Evolutionary conservation across 2,113 vertebrate genomes (phyloP).

Genomic region (Dascyllus trimaculatus): DNA sequence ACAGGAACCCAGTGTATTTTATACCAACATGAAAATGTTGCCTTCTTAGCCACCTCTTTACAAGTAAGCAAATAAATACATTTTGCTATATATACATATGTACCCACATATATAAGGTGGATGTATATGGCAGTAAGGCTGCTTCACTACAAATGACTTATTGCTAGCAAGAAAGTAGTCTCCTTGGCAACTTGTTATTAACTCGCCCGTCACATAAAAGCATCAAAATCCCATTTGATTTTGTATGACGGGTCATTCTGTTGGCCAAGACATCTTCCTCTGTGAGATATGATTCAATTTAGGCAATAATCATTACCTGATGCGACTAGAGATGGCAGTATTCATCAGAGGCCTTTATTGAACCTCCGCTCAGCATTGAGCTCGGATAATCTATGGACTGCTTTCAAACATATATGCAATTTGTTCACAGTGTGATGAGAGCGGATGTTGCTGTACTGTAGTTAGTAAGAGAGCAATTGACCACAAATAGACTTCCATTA

Average conservation of each 20-base stretch:
- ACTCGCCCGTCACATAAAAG: constrained; percentile 5
- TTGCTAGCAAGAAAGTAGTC: constrained; percentile 2
- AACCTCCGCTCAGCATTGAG: constrained; percentile 16
- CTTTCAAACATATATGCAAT: constrained; percentile 30
- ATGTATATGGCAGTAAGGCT: too few species aligned
- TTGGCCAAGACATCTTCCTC: not conserved
- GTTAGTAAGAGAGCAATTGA: constrained; percentile 37
- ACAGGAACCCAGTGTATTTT: too few species aligned
- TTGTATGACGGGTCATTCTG: not conserved
- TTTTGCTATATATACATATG: too few species aligned
- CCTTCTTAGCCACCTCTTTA: too few species aligned
- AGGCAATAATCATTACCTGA: constrained; percentile 35
- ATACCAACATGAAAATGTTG: too few species aligned
- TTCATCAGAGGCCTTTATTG: constrained; percentile 19
- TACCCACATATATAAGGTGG: too few species aligned
- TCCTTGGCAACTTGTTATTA: not conserved
- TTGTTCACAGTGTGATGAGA: constrained; percentile 17
- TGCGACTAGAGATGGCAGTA: constrained; percentile 25
- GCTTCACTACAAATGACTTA: not conserved
- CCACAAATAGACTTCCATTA: constrained; percentile 42
- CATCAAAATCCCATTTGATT: constrained; percentile 14
- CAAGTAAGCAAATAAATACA: too few species aligned
- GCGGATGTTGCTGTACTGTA: constrained; percentile 7
- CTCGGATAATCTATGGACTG: constrained; percentile 20
- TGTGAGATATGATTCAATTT: constrained; percentile 15